phyloP scores from a whole-genome alignment of 1,140 invertebrate genomes.

The Scaptomyza montana region DNA sequence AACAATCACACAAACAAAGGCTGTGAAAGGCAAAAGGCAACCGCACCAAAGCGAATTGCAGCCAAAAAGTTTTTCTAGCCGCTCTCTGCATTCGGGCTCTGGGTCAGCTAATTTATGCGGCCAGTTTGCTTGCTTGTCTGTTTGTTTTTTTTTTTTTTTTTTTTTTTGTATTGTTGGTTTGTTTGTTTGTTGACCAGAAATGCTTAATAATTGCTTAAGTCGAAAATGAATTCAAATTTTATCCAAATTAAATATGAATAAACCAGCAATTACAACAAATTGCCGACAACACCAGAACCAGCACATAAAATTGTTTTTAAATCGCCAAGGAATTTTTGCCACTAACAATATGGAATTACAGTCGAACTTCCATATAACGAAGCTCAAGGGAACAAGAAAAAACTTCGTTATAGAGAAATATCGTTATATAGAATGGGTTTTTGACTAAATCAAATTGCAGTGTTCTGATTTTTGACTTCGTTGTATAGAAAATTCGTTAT shows the following conservation, averaged over 20 bases:
- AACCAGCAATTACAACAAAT: constrained; percentile 10
- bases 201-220: constrained; percentile 34
- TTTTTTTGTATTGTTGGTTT: background rate
- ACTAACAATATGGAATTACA: no score
- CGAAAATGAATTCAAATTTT: constrained; percentile 5
- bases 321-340: no score
- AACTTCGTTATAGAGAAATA: no score
- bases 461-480: no score
- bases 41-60: constrained; percentile 64
- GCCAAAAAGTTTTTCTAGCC: constrained; percentile 60
- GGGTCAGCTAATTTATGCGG: constrained; percentile 71
- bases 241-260: constrained; percentile 24
- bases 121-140: constrained; percentile 40
- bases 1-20: constrained; percentile 2
- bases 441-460: no score
- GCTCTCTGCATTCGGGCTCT: constrained; percentile 49
- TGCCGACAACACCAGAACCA: background rate
- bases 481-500: no score
- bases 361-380: no score
- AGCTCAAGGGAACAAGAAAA: no score
- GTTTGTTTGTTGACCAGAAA: constrained; percentile 18
- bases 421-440: no score
- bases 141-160: background rate
- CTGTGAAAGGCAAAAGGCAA: constrained; percentile 18
- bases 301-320: no score